phyloP scores from a whole-genome alignment of 2,113 vertebrate genomes.

The Xiphophorus hellerii region DNA sequence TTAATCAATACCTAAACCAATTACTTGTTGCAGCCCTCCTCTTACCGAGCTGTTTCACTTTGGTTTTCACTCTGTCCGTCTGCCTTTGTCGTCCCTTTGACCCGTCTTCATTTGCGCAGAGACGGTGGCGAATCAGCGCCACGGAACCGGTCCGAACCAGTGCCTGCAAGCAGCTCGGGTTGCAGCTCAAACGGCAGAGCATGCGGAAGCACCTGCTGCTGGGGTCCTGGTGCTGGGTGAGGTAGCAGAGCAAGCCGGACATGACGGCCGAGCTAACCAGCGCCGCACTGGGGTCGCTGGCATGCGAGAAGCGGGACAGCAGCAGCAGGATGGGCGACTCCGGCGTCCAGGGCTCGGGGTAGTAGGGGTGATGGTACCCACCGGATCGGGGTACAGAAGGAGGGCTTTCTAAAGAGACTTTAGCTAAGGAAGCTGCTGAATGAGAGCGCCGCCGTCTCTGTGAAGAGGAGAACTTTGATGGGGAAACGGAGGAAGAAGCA shows the following conservation, averaged over 20 bases:
- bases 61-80: conserved; percentile 68
- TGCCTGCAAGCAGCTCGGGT: conserved; percentile 88
- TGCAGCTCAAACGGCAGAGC: conserved; percentile 86
- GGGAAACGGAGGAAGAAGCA: conserved; percentile 44
- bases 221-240: conserved; percentile 83
- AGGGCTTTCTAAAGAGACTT: conserved; percentile 65
- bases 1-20: too few species aligned
- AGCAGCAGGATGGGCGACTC: conserved; percentile 88
- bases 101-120: conserved; percentile 71
- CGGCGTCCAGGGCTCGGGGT: conserved; percentile 84
- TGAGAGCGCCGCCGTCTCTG: conserved; percentile 56
- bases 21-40: not conserved
- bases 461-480: conserved; percentile 73
- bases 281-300: conserved; percentile 81
- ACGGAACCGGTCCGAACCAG: conserved; percentile 84
- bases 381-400: conserved; percentile 48
- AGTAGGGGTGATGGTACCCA: conserved; percentile 78
- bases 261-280: conserved; percentile 78
- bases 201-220: conserved; percentile 84
- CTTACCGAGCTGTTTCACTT: conserved; percentile 80
- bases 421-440: conserved; percentile 36
- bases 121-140: conserved; percentile 78
- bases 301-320: conserved; percentile 88
- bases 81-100: conserved; percentile 44
- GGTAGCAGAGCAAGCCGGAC: conserved; percentile 83